Evolutionary conservation across 2,113 vertebrate genomes (phyloP).

Genomic region (Muntiacus reevesi): DNA sequence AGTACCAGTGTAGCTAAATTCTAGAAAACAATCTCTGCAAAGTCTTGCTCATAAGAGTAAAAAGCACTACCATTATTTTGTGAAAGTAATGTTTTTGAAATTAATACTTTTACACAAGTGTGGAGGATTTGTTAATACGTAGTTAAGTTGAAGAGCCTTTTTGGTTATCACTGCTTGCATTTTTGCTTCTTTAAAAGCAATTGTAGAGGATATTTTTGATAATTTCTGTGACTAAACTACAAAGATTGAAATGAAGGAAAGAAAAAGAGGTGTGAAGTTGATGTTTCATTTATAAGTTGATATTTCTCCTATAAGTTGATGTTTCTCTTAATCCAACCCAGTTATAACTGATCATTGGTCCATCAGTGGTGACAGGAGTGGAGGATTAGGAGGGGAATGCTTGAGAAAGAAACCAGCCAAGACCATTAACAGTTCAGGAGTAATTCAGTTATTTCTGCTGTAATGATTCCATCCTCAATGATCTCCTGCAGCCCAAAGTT

Average conservation of each 20-base stretch:
- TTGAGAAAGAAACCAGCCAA: neutral
- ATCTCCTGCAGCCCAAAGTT: neutral
- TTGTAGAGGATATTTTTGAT: neutral
- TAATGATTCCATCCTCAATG: neutral
- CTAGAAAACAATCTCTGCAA: conserved; percentile 22
- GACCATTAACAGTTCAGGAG: neutral
- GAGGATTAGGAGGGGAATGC: neutral
- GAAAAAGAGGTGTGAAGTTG: neutral
- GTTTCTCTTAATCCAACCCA: neutral
- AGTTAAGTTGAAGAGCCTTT: neutral
- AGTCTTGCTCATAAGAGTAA: conserved; percentile 39
- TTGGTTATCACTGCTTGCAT: neutral
- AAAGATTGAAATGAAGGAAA: neutral
- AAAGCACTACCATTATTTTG: conserved; percentile 35
- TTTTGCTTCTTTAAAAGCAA: neutral
- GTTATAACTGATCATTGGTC: neutral
- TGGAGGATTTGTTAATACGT: neutral
- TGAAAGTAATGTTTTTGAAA: conserved; percentile 39
- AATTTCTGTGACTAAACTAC: neutral
- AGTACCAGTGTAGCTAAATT: neutral
- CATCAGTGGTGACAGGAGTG: neutral
- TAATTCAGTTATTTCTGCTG: neutral
- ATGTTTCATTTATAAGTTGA: neutral
- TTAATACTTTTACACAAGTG: neutral
- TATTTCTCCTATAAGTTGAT: neutral